These are phyloP conservation scores for Mythimna impura DNA, from an alignment of 2,888 invertebrate genomes.

Conservation along the genomic window DNA sequence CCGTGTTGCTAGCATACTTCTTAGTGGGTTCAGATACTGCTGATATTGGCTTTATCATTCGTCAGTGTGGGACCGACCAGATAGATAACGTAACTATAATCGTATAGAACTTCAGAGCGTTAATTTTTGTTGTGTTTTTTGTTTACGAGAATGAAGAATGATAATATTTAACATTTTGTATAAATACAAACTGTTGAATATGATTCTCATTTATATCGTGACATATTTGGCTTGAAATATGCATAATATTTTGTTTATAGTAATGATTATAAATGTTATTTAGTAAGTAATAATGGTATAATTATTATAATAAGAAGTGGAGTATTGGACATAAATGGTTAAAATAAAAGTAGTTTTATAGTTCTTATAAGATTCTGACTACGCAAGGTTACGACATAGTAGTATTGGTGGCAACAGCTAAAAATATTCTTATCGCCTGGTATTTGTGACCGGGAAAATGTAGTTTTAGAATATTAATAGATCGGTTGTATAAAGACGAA, in stretches of 20 bases:
- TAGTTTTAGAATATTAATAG: conserved; percentile 47
- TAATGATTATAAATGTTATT: neutral
- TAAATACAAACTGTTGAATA: neutral
- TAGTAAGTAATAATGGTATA: conserved; percentile 12
- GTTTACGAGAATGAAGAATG: conserved; percentile 13
- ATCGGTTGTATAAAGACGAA: conserved; percentile 21
- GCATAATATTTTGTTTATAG: neutral
- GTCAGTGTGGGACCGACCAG: conserved; percentile 70
- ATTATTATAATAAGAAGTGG: conserved; percentile 21
- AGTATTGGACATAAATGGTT: neutral
- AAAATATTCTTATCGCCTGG: conserved; percentile 47
- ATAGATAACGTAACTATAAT: conserved; percentile 80
- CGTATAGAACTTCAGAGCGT: conserved; percentile 61
- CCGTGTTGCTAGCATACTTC: conserved; percentile 62
- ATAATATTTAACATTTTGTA: conserved; percentile 32
- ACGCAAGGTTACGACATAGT: conserved; percentile 49
- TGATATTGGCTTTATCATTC: conserved; percentile 81
- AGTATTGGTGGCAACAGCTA: conserved; percentile 19
- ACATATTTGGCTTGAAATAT: neutral
- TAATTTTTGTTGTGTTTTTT: conserved; percentile 42
- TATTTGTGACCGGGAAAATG: conserved; percentile 47
- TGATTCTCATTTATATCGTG: neutral
- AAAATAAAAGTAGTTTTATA: conserved; percentile 13
- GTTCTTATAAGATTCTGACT: neutral
- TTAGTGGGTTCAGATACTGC: conserved; percentile 70